Conservation (phyloP, 2,888 invertebrate species). For the Patella depressa region DNA sequence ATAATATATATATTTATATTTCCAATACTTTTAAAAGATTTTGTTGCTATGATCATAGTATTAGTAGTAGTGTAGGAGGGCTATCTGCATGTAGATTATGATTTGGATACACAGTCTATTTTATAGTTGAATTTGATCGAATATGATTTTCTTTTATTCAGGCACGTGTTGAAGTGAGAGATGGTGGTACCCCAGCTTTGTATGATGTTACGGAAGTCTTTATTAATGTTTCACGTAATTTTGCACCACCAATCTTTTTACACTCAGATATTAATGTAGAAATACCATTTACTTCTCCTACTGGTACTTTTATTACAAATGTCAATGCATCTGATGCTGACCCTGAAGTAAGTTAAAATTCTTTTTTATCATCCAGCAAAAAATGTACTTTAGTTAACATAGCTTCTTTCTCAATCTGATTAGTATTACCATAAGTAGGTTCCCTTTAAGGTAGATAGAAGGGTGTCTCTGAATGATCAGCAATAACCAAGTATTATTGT, state of each 20-base stretch:
- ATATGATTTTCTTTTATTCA: conserved; percentile 24
- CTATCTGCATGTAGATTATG: no score
- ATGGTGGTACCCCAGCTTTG: conserved; percentile 40
- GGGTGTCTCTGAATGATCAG: no score
- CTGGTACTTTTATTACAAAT: conserved; percentile 17
- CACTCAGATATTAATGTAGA: conserved; percentile 2
- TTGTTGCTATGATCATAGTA: no score
- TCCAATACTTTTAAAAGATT: no score
- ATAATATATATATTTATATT: no score
- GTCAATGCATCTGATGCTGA: conserved; percentile 52
- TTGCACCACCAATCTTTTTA: conserved; percentile 46
- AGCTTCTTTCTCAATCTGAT: background rate
- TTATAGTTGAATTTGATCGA: no score
- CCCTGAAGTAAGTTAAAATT: conserved; percentile 34
- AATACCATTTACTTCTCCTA: background rate
- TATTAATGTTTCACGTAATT: conserved; percentile 51
- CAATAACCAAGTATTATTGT: no score
- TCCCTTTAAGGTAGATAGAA: background rate
- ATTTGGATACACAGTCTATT: no score
- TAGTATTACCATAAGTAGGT: background rate
- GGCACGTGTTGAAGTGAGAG: conserved; percentile 50
- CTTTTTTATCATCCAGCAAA: background rate
- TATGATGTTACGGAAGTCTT: conserved; percentile 31
- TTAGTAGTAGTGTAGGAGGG: no score
- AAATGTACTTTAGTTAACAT: background rate